Percentiles rank a stretch among this genome's conserved stretches.
Conservation (phyloP, 2,888 invertebrate species). For the Acheta domesticus region DNA sequence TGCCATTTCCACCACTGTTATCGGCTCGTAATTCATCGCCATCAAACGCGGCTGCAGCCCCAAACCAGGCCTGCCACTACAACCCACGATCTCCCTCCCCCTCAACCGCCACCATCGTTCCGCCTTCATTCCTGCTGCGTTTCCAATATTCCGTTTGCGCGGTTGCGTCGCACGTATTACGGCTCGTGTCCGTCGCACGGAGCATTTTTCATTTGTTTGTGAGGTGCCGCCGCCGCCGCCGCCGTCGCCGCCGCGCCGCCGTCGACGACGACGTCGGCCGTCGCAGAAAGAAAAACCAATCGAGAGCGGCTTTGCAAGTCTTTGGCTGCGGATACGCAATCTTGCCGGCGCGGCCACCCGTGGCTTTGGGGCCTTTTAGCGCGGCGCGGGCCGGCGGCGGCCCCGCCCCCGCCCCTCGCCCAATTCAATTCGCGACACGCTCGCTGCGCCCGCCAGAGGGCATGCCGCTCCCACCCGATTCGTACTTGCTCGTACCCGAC, state of each 20-base stretch:
- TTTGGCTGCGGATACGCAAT: constrained; percentile 18
- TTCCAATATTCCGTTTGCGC: not conserved
- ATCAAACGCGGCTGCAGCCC: too few species aligned
- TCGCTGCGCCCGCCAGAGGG: not conserved
- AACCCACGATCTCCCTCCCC: too few species aligned
- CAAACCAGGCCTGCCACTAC: too few species aligned
- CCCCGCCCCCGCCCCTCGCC: not conserved
- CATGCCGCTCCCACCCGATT: not conserved
- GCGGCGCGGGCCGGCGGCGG: not conserved
- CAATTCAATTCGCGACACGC: not conserved
- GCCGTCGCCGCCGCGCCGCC: not conserved
- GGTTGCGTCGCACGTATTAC: not conserved
- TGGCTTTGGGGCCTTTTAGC: constrained; percentile 5
- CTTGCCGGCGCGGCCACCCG: not conserved
- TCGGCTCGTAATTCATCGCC: too few species aligned
- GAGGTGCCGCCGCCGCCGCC: not conserved
- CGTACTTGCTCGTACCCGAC: not conserved
- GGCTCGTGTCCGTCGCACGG: not conserved
- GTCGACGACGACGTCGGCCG: not conserved
- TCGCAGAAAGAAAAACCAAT: constrained; percentile 18
- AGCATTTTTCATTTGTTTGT: not conserved
- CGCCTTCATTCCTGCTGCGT: too few species aligned
- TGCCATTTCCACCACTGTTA: too few species aligned
- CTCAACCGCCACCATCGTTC: too few species aligned
- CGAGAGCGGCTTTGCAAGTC: constrained; percentile 9